These are phyloP conservation scores for Aphelenchoides besseyi DNA, from an alignment of 1,140 invertebrate genomes.

Conservation along the genomic window DNA sequence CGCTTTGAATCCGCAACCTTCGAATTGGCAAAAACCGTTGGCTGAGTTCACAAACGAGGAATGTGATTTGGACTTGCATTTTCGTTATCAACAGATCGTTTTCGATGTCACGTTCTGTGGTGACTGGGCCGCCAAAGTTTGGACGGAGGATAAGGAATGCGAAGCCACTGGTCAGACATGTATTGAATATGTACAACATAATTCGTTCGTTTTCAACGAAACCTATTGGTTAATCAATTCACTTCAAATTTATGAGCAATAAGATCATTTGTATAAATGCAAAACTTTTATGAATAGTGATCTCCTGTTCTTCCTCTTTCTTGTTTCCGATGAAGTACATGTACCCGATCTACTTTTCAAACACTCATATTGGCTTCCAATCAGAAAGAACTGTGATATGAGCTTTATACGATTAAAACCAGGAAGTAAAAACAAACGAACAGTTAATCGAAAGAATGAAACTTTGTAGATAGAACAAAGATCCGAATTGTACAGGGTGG, in stretches of 20 bases:
- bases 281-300: neutral
- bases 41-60: neutral
- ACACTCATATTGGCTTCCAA: too few species aligned
- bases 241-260: neutral
- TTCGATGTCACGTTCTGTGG: conserved; percentile 9
- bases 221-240: conserved; percentile 22
- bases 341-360: neutral
- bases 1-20: neutral
- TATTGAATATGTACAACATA: neutral
- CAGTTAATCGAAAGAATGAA: neutral
- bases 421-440: neutral
- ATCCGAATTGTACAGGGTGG: too few species aligned
- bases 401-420: too few species aligned
- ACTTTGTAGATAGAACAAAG: neutral
- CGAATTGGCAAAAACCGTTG: neutral
- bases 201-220: neutral
- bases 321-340: neutral
- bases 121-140: neutral
- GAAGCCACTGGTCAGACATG: neutral
- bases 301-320: neutral
- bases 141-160: neutral
- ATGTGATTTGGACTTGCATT: neutral
- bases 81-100: neutral
- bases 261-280: neutral
- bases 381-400: too few species aligned